Evolutionary conservation across 2,797 vertebrate species (phyloP).

Genomic region (Ammospiza maritima): DNA sequence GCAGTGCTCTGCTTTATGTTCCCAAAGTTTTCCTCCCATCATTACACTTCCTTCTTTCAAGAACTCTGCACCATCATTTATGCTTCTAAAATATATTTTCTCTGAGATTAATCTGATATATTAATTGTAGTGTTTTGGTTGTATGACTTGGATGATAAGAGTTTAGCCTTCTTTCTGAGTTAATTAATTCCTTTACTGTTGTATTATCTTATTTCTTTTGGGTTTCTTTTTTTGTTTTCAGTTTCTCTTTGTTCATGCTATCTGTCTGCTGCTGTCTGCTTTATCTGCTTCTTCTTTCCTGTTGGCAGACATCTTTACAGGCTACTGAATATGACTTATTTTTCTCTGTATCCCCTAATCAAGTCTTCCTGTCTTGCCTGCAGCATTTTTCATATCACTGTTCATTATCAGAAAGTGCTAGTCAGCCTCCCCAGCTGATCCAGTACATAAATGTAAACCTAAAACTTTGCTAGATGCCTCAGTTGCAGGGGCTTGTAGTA

Average conservation of each 20-base stretch:
- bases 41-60: background rate
- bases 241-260: conserved; percentile 39
- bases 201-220: background rate
- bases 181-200: background rate
- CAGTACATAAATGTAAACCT: background rate
- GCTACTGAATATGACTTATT: conserved; percentile 15
- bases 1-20: background rate
- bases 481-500: background rate
- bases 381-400: background rate
- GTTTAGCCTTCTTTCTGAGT: background rate
- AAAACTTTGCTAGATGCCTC: background rate
- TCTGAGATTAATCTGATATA: background rate
- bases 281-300: conserved; percentile 66
- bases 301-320: conserved; percentile 46
- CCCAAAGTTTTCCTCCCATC: background rate
- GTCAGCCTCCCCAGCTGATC: background rate
- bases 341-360: conserved; percentile 10
- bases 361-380: background rate
- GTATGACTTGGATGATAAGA: background rate
- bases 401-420: background rate
- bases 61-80: background rate
- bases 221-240: background rate
- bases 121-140: background rate
- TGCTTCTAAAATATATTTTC: background rate
- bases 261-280: conserved; percentile 57